A percentile compares a stretch with the other conserved stretches of the same genome.
phyloP scores from a whole-genome alignment of 2,797 vertebrate species.

The Enteromius viviparus region DNA sequence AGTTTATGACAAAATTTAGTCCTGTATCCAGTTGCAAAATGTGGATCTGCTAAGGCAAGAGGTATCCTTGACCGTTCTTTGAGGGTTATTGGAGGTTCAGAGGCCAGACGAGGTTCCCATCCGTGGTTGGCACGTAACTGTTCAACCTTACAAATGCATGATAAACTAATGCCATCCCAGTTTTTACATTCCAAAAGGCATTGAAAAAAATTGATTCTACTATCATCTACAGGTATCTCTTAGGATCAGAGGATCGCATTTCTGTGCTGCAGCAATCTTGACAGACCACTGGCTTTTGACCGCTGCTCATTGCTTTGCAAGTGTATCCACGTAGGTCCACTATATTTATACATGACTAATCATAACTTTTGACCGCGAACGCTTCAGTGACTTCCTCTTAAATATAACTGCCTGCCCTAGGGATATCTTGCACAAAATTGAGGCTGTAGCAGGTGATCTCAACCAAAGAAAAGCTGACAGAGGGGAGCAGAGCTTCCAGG shows the following conservation, averaged over 20 bases:
- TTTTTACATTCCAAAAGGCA: neutral
- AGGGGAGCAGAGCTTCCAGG: slow-evolving; percentile 77
- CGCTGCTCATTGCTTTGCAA: slow-evolving; percentile 84
- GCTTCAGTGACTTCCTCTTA: neutral
- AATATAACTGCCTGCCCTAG: slow-evolving; percentile 56
- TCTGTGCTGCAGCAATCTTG: slow-evolving; percentile 87
- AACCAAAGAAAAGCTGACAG: slow-evolving; percentile 67
- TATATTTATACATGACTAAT: neutral
- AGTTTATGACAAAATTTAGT: neutral
- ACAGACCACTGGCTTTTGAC: slow-evolving; percentile 84
- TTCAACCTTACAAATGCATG: neutral
- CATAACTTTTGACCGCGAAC: slow-evolving; percentile 12
- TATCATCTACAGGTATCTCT: slow-evolving; percentile 80
- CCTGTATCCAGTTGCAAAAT: slow-evolving; percentile 67
- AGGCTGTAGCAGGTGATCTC: slow-evolving; percentile 71
- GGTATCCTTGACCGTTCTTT: slow-evolving; percentile 51
- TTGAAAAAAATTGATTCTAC: neutral
- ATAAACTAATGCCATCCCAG: neutral
- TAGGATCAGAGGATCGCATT: slow-evolving; percentile 78
- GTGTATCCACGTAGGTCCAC: slow-evolving; percentile 64
- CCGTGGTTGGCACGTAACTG: slow-evolving; percentile 73
- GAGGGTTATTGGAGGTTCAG: slow-evolving; percentile 74
- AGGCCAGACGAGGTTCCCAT: slow-evolving; percentile 70
- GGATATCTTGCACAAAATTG: slow-evolving; percentile 63
- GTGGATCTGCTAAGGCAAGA: slow-evolving; percentile 61